phyloP scores from a whole-genome alignment of 2,888 invertebrate species.

The Athetis lepigone region DNA sequence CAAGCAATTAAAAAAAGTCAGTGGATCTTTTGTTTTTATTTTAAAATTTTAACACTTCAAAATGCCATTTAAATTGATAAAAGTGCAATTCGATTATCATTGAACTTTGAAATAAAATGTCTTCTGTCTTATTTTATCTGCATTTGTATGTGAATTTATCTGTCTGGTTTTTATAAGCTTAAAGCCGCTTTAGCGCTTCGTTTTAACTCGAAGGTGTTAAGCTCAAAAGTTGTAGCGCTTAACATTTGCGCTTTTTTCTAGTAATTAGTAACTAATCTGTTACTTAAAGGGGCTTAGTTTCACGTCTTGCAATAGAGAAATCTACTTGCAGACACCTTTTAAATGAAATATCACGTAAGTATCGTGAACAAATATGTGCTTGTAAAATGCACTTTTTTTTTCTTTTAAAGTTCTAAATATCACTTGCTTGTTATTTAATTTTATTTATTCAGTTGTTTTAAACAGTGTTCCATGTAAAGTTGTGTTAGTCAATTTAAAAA shows the following conservation, averaged over 20 bases:
- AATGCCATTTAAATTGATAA: constrained; percentile 52
- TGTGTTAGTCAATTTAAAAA: no score
- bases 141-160: constrained; percentile 31
- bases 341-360: not conserved
- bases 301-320: constrained; percentile 3
- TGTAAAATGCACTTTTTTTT: constrained; percentile 4
- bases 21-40: constrained; percentile 34
- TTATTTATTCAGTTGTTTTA: no score
- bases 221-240: constrained; percentile 10
- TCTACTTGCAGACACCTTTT: constrained; percentile 41
- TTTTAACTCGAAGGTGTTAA: no score
- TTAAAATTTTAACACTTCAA: constrained; percentile 51
- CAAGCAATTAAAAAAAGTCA: constrained; percentile 43
- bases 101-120: constrained; percentile 48
- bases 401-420: constrained; percentile 28
- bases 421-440: not conserved
- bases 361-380: constrained; percentile 13
- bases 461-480: no score
- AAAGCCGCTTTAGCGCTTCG: constrained; percentile 26
- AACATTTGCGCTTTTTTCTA: constrained; percentile 23
- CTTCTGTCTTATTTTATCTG: constrained; percentile 40
- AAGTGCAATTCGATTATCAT: constrained; percentile 52
- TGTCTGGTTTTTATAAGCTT: constrained; percentile 22
- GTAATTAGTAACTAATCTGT: constrained; percentile 52
- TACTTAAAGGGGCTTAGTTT: constrained; percentile 32